Percentiles rank a stretch among this genome's conserved stretches.
Conservation (phyloP, 2,113 vertebrate species). For the Takifugu bimaculatus region DNA sequence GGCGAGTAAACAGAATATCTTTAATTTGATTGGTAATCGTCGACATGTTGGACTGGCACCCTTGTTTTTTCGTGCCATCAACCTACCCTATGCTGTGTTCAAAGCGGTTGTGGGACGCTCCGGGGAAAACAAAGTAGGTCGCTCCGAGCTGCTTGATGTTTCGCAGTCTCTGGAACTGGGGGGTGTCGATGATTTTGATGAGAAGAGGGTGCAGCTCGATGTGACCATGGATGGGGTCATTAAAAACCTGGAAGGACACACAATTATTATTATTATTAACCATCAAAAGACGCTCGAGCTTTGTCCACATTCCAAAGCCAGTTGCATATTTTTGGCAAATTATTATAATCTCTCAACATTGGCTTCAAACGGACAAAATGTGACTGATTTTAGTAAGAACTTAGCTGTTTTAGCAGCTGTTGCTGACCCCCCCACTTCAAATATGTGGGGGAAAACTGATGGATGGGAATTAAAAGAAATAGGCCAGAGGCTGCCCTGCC, state of each 20-base stretch:
- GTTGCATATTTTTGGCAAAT: too few relatives aligned
- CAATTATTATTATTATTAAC: background rate
- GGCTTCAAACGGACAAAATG: too few relatives aligned
- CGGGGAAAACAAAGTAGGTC: slow-evolving; percentile 89
- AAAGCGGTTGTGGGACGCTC: slow-evolving; percentile 94
- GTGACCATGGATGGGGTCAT: slow-evolving; percentile 93
- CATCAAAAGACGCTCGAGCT: too few relatives aligned
- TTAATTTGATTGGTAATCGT: background rate
- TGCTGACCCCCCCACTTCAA: too few relatives aligned
- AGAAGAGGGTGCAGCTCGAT: slow-evolving; percentile 90
- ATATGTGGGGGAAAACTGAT: too few relatives aligned
- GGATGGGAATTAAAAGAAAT: too few relatives aligned
- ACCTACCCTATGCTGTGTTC: slow-evolving; percentile 86
- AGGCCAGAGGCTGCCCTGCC: too few relatives aligned
- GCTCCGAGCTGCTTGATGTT: slow-evolving; percentile 92
- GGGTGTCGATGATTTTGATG: slow-evolving; percentile 88
- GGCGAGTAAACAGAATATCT: background rate
- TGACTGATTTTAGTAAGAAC: too few relatives aligned
- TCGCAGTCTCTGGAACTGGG: slow-evolving; percentile 91
- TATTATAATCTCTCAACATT: too few relatives aligned
- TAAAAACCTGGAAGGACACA: slow-evolving; percentile 83
- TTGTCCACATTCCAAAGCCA: background rate
- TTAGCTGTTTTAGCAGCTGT: too few relatives aligned
- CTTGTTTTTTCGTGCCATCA: background rate
- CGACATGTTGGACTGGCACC: too few relatives aligned